These are phyloP conservation scores for Scomberomorus guttatus DNA, from an alignment of 2,797 vertebrate genomes.

Conservation along the genomic window DNA sequence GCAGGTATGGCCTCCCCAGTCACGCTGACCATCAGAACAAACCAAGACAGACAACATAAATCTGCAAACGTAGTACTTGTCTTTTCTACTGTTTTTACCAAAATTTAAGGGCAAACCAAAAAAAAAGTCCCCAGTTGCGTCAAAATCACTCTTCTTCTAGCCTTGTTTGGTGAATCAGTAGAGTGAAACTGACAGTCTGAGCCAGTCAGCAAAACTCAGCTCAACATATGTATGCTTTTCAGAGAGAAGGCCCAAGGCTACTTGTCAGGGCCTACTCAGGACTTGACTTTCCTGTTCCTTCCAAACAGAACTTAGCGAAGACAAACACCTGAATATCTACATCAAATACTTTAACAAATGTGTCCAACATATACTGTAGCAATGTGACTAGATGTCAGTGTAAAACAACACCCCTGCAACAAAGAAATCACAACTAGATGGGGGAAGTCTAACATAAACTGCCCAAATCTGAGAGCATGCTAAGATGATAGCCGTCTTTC, in stretches of 20 bases:
- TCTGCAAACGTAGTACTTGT: background rate
- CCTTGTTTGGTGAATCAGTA: background rate
- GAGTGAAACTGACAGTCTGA: background rate
- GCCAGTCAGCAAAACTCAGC: slow-evolving; percentile 6
- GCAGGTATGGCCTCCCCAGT: background rate
- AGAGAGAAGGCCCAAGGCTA: background rate
- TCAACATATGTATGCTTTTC: background rate
- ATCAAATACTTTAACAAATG: background rate
- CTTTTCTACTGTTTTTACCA: background rate
- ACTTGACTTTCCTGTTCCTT: background rate
- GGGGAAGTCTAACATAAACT: slow-evolving; percentile 15
- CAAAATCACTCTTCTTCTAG: background rate
- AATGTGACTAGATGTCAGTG: background rate
- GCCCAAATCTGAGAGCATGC: slow-evolving; percentile 35
- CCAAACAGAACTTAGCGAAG: background rate
- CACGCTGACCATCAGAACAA: background rate
- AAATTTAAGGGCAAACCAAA: background rate
- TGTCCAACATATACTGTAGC: too few relatives aligned
- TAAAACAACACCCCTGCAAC: slow-evolving; percentile 32
- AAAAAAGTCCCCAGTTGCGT: background rate
- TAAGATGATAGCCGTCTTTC: slow-evolving; percentile 40
- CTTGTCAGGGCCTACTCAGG: background rate
- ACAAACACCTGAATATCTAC: background rate
- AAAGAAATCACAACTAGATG: slow-evolving; percentile 39
- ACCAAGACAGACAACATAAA: background rate